phyloP scores from a whole-genome alignment of 2,888 invertebrate species.

The Drosophila formosana region DNA sequence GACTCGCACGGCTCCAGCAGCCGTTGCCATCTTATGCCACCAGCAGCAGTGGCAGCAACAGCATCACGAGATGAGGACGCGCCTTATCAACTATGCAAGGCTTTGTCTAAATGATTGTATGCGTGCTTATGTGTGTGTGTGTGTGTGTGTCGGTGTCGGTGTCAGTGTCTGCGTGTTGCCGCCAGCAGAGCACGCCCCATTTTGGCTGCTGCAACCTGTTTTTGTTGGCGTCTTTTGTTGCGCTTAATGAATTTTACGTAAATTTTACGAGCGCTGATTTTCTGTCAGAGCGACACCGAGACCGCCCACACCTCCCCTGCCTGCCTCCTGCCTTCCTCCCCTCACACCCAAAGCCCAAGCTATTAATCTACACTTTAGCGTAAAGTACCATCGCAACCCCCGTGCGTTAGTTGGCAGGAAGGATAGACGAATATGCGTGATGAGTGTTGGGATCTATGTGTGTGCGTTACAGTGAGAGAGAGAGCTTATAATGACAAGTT shows the following conservation, averaged over 20 bases:
- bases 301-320: background rate
- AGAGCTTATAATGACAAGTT: slow-evolving; percentile 75
- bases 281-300: slow-evolving; percentile 60
- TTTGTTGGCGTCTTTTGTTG: slow-evolving; percentile 74
- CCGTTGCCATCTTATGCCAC: slow-evolving; percentile 26
- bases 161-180: slow-evolving; percentile 15
- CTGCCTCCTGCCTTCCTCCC: background rate
- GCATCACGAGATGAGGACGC: slow-evolving; percentile 37
- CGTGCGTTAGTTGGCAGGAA: slow-evolving; percentile 37
- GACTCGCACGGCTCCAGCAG: slow-evolving; percentile 32
- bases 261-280: slow-evolving; percentile 80
- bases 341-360: slow-evolving; percentile 44
- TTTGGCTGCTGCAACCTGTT: slow-evolving; percentile 56
- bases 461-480: slow-evolving; percentile 32
- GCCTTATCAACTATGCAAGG: slow-evolving; percentile 78
- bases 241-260: slow-evolving; percentile 81
- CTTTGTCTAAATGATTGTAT: slow-evolving; percentile 75
- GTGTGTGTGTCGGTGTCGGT: background rate
- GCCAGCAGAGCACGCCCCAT: slow-evolving; percentile 29
- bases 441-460: slow-evolving; percentile 17
- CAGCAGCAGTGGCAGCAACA: background rate
- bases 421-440: slow-evolving; percentile 18
- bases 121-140: slow-evolving; percentile 9
- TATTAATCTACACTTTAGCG: slow-evolving; percentile 75
- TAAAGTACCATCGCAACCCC: slow-evolving; percentile 56